Base-by-base conservation (phyloP, 1,140 invertebrate genomes). In the Ceratina japonica region DNA sequence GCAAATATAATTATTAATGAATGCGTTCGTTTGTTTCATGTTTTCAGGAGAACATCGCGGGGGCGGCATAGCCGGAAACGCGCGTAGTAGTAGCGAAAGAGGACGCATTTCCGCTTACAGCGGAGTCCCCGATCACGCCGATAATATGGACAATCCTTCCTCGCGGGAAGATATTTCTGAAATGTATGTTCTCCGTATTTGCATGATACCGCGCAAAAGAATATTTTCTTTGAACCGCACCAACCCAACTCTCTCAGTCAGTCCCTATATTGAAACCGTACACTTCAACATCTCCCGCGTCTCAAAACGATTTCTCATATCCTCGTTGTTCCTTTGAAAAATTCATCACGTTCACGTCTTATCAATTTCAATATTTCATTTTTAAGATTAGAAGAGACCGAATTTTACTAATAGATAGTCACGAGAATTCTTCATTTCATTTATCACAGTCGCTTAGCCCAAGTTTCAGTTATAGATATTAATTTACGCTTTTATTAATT, bases 91-190 rank as follows among this genome's bases (percentile, higher is more conserved):
- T 85, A 85, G 85, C 86, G 91, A 92, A 79, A 89, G 90, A 86
- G 89, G 90, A 88, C 90, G 92, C 75, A 84, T 89, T 87, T 90
- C 89, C 76, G 88, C 84, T 87, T 91, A 89, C 80, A 79, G 81
- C 72, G 86, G 87, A 75, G 85, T 77, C 49, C 72, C 78, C 68
- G 91, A 92, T 89, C 91, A 92, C 88, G 86, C 87, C 64, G 90
- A 92, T 82, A 91, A 85, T 64, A 91, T 92, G 88, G 92, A 92
- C 79, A 89, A 91, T 80, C 92, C 91, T 64, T 91, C 91, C 15
- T 91, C 90, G 16, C 88, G 90, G 82, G 92, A 92, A 86, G 92
- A 92, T 81, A 92, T 92, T 75, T 90, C 91, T 51, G 92, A 92
- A 89, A 92, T 92, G 92, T 92, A 91, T 69, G 89, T 88, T 65